Conservation (phyloP, 2,888 invertebrate genomes). For the Idaea dimidiata region DNA sequence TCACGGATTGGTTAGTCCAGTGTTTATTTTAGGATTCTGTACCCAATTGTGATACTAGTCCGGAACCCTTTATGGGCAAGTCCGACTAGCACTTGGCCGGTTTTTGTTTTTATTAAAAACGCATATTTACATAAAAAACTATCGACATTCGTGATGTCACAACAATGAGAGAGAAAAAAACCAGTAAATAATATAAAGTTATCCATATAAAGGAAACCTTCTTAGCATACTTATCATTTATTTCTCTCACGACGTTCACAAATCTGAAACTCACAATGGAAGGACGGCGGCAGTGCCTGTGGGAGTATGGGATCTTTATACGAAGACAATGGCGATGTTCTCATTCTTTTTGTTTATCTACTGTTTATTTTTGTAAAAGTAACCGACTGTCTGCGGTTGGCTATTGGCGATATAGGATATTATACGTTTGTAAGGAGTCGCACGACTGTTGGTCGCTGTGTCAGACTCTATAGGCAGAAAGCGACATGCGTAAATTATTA, state of each 20-base stretch:
- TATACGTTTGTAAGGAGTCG: neutral
- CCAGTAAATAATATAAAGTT: slow-evolving; percentile 27
- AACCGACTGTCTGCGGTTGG: neutral
- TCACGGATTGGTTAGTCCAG: too few relatives aligned
- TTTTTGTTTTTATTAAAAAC: slow-evolving; percentile 12
- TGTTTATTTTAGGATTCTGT: too few relatives aligned
- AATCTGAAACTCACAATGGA: slow-evolving; percentile 57
- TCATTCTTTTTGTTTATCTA: slow-evolving; percentile 40
- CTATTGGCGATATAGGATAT: neutral
- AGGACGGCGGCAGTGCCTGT: slow-evolving; percentile 37
- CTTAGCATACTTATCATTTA: slow-evolving; percentile 68
- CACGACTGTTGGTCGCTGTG: too few relatives aligned
- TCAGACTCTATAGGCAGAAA: too few relatives aligned
- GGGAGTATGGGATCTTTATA: slow-evolving; percentile 32
- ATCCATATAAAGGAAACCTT: slow-evolving; percentile 40
- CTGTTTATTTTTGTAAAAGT: slow-evolving; percentile 19
- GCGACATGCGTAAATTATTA: too few relatives aligned
- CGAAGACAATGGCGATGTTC: slow-evolving; percentile 53
- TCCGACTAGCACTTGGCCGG: too few relatives aligned
- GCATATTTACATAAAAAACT: slow-evolving; percentile 8
- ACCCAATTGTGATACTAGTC: too few relatives aligned
- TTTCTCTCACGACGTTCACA: slow-evolving; percentile 48
- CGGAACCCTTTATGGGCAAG: too few relatives aligned
- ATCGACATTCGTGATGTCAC: slow-evolving; percentile 4
- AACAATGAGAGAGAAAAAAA: slow-evolving; percentile 12